A percentile compares a stretch with the other conserved stretches of the same genome.
Conservation (phyloP, 2,888 invertebrate species). For the Cryptus viduatorius region DNA sequence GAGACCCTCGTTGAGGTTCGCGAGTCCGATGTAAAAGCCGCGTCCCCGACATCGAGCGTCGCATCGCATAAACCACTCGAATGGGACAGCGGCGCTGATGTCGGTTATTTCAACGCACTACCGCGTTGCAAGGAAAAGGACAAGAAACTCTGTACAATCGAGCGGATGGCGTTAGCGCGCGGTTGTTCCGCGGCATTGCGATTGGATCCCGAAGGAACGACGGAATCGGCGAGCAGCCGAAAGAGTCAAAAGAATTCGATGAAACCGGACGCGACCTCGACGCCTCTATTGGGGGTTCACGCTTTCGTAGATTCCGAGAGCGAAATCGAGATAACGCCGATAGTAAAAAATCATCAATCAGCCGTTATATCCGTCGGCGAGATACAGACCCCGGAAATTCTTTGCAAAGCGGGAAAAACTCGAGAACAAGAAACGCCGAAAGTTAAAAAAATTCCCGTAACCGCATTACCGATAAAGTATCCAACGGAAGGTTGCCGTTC, state of each 20-base stretch:
- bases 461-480: conserved; percentile 61
- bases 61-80: conserved; percentile 92
- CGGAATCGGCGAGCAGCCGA: conserved; percentile 73
- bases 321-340: conserved; percentile 82
- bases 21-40: conserved; percentile 83
- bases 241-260: conserved; percentile 62
- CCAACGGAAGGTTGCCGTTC: conserved; percentile 64
- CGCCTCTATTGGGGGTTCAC: conserved; percentile 72
- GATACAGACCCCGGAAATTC: conserved; percentile 52
- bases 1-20: conserved; percentile 69
- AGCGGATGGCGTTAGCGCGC: conserved; percentile 87
- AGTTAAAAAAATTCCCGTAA: conserved; percentile 11
- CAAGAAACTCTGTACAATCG: conserved; percentile 88
- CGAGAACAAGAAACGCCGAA: conserved; percentile 41
- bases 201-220: conserved; percentile 85
- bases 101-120: conserved; percentile 90
- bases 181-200: conserved; percentile 83
- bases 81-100: conserved; percentile 95
- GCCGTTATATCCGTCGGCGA: conserved; percentile 74
- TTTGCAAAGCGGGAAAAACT: not conserved
- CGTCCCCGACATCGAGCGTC: conserved; percentile 91
- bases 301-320: conserved; percentile 76
- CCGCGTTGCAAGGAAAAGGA: conserved; percentile 84
- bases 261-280: conserved; percentile 82
- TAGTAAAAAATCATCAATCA: conserved; percentile 79